Percentiles rank a stretch among this genome's conserved stretches.
Conservation (phyloP, 2,113 vertebrate genomes). For the Macaca nemestrina region DNA sequence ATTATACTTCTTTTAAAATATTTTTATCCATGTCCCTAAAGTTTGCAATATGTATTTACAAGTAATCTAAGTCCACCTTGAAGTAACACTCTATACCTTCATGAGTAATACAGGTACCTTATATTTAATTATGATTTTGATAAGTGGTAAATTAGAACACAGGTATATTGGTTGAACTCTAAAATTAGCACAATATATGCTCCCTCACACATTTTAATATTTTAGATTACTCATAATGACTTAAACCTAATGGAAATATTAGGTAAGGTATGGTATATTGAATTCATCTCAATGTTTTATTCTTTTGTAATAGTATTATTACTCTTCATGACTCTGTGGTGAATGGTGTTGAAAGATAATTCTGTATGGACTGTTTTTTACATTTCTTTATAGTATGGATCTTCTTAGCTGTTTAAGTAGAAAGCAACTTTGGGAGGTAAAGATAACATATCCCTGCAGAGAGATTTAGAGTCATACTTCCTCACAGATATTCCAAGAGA, state of each 20-base stretch:
- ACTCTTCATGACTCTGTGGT: neutral
- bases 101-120: neutral
- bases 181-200: neutral
- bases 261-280: neutral
- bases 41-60: neutral
- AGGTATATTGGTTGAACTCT: neutral
- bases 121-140: conserved; percentile 3
- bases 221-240: neutral
- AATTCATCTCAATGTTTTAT: neutral
- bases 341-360: neutral
- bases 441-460: neutral
- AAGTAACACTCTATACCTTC: neutral
- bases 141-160: neutral
- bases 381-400: neutral
- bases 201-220: neutral
- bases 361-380: neutral
- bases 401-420: neutral
- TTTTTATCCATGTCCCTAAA: neutral
- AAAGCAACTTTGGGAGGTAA: neutral
- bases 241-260: neutral
- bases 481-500: neutral
- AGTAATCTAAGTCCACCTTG: neutral
- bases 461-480: neutral
- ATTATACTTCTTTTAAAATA: neutral
- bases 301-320: neutral